Percentiles rank a stretch among this genome's conserved stretches.
phyloP scores from a whole-genome alignment of 2,888 invertebrate species.

The Campaea margaritaria region DNA sequence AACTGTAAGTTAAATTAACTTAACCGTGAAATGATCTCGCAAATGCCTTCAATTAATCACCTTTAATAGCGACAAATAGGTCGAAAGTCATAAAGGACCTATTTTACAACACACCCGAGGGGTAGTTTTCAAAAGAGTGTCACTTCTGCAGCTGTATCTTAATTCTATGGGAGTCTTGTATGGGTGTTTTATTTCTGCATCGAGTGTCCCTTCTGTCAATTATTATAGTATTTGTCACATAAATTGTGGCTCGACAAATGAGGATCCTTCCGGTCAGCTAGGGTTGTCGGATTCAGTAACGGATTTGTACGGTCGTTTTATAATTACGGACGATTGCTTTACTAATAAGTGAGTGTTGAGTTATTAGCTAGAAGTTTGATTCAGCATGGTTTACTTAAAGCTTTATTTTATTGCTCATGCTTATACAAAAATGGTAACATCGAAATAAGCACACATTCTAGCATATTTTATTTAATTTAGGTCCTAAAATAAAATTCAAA shows the following conservation, averaged over 20 bases:
- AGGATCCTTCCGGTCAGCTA: constrained; percentile 60
- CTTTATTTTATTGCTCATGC: too few species aligned
- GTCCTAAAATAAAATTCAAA: too few species aligned
- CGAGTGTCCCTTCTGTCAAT: constrained; percentile 70
- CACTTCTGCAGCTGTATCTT: constrained; percentile 55
- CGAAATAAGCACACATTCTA: too few species aligned
- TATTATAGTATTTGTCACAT: constrained; percentile 82
- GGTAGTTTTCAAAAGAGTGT: constrained; percentile 16
- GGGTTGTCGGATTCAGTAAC: constrained; percentile 23
- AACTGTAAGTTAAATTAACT: constrained; percentile 20
- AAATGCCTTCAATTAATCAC: constrained; percentile 30
- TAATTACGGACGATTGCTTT: neutral
- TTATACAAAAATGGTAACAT: too few species aligned
- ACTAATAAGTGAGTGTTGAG: too few species aligned
- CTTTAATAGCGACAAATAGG: constrained; percentile 31
- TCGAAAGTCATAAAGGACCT: constrained; percentile 18
- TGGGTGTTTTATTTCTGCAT: constrained; percentile 69
- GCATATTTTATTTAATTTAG: too few species aligned
- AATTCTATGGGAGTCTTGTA: constrained; percentile 63
- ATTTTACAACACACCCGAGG: constrained; percentile 19
- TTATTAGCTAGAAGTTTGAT: too few species aligned
- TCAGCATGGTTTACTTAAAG: too few species aligned
- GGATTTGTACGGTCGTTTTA: neutral
- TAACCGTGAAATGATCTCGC: constrained; percentile 26
- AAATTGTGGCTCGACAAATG: constrained; percentile 68